phyloP scores from a whole-genome alignment of 2,113 vertebrate genomes.

The Xiphophorus couchianus region DNA sequence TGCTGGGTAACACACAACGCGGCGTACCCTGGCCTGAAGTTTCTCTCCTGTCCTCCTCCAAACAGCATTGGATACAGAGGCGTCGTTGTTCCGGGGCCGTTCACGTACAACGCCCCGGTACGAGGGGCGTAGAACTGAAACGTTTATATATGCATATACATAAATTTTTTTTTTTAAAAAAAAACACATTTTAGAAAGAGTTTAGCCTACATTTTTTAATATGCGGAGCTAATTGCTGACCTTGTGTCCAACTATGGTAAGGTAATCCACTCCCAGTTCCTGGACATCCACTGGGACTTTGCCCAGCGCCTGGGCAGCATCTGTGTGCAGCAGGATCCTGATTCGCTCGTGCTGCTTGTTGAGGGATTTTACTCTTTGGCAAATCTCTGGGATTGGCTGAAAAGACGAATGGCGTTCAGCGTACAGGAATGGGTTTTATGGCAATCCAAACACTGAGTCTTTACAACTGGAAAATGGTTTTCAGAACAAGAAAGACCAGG shows the following conservation, averaged over 20 bases:
- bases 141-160: not conserved
- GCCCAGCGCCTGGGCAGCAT: slow-evolving; percentile 93
- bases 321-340: slow-evolving; percentile 87
- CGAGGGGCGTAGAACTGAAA: slow-evolving; percentile 91
- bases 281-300: slow-evolving; percentile 86
- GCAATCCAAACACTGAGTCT: not conserved
- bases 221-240: slow-evolving; percentile 61
- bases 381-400: slow-evolving; percentile 88
- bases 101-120: slow-evolving; percentile 86
- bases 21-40: slow-evolving; percentile 90
- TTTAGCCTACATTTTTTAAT: not conserved
- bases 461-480: not conserved
- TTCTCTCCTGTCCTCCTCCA: slow-evolving; percentile 94
- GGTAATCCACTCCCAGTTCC: slow-evolving; percentile 91
- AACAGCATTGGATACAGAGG: slow-evolving; percentile 90
- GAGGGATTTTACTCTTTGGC: slow-evolving; percentile 74
- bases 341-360: slow-evolving; percentile 71
- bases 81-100: slow-evolving; percentile 76
- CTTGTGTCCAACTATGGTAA: slow-evolving; percentile 97
- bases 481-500: not conserved
- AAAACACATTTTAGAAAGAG: not conserved
- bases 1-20: not conserved
- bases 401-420: slow-evolving; percentile 5
- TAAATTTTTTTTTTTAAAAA: not conserved
- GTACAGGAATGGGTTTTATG: not conserved